These are phyloP conservation scores for Acronicta psi DNA, from an alignment of 2,888 invertebrate genomes.

Conservation along the genomic window DNA sequence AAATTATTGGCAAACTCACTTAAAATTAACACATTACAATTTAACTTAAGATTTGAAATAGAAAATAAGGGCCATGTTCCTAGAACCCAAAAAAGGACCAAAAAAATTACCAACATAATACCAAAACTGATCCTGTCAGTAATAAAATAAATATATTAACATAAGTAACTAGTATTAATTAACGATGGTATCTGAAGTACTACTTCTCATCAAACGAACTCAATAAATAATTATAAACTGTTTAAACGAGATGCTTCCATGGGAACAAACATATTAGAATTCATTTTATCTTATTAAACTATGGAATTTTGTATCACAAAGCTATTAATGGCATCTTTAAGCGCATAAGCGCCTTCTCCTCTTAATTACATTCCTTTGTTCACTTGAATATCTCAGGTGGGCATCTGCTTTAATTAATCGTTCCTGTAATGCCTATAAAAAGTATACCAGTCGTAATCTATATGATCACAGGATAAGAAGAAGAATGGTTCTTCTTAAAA, in stretches of 20 bases:
- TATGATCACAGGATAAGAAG: not conserved
- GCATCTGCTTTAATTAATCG: conserved; percentile 36
- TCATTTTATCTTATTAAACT: conserved; percentile 35
- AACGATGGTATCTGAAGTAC: conserved; percentile 6
- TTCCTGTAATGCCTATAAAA: conserved; percentile 16
- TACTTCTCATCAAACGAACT: not conserved
- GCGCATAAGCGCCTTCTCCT: conserved; percentile 32
- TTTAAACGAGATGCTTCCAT: conserved; percentile 14
- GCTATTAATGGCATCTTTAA: conserved; percentile 47
- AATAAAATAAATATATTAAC: not conserved
- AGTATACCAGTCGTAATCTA: conserved; percentile 5
- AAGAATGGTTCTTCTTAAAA: not conserved
- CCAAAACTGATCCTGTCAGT: not conserved
- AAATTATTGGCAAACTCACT: no score
- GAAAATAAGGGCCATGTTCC: no score
- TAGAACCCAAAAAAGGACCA: no score
- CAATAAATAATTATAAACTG: conserved; percentile 29
- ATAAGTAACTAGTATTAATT: not conserved
- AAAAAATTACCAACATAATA: no score
- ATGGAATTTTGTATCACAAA: conserved; percentile 52
- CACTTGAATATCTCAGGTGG: conserved; percentile 30
- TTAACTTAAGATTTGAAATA: no score
- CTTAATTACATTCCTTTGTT: conserved; percentile 59
- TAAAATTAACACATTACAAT: no score
- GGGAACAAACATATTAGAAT: conserved; percentile 33